These are phyloP conservation scores for Ochlodes sylvanus DNA, from an alignment of 2,888 invertebrate species.

Conservation along the genomic window DNA sequence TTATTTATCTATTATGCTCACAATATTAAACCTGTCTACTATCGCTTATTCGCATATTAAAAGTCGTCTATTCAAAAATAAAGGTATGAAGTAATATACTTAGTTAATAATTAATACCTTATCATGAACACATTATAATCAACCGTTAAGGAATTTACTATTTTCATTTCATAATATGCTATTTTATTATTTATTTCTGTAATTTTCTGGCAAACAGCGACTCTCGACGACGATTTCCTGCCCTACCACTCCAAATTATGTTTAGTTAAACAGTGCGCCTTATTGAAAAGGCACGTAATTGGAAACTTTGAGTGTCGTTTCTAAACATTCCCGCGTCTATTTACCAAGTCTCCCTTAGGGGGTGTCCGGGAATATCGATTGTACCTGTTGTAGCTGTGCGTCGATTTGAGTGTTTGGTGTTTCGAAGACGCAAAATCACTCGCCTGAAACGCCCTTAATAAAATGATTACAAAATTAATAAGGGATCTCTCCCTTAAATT, in stretches of 20 bases:
- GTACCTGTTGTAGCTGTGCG: conserved; percentile 49
- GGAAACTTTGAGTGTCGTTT: conserved; percentile 54
- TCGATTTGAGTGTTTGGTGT: conserved; percentile 59
- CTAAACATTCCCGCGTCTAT: conserved; percentile 61
- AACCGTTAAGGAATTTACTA: too few species aligned
- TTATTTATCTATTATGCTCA: too few species aligned
- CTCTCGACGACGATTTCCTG: background rate
- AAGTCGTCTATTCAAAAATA: too few species aligned
- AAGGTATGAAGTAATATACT: too few species aligned
- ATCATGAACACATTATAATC: too few species aligned
- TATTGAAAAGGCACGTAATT: conserved; percentile 41
- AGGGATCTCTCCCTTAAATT: conserved; percentile 21
- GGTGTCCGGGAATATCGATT: conserved; percentile 67
- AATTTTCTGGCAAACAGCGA: background rate
- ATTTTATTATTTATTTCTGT: background rate
- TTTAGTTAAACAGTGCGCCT: conserved; percentile 24
- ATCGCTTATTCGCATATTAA: too few species aligned
- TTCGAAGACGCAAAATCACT: conserved; percentile 44
- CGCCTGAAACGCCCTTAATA: conserved; percentile 35
- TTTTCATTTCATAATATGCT: too few species aligned
- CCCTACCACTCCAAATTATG: conserved; percentile 13
- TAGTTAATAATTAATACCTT: too few species aligned
- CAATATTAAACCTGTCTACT: too few species aligned
- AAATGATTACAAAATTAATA: conserved; percentile 40
- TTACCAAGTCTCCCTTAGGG: conserved; percentile 52